Evolutionary conservation across 53 echinoderm and acorn worm genomes (phyloP).

Genomic region (Apostichopus leukothele): DNA sequence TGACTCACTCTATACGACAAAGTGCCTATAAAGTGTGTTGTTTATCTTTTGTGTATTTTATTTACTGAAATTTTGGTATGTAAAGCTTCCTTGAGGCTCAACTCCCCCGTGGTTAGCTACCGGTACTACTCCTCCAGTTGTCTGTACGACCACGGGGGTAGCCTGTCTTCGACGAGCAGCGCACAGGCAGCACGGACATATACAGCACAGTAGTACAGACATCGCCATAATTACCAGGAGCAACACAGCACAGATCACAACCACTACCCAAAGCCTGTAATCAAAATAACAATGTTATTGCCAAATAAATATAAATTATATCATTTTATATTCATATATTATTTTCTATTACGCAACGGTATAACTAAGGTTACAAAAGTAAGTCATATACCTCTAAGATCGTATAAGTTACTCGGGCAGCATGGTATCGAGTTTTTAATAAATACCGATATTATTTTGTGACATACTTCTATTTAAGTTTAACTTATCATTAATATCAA

Average conservation of each 20-base stretch:
- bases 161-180: not conserved
- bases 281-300: not conserved
- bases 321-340: too few relatives aligned
- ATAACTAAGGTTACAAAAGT: too few relatives aligned
- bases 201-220: conserved; percentile 5
- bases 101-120: not conserved
- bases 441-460: too few relatives aligned
- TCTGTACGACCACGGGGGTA: not conserved
- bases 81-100: not conserved
- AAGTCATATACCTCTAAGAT: too few relatives aligned
- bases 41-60: not conserved
- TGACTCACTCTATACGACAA: too few relatives aligned
- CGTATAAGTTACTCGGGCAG: too few relatives aligned
- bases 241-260: not conserved
- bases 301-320: too few relatives aligned
- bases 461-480: too few relatives aligned
- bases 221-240: not conserved
- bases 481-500: too few relatives aligned
- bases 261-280: not conserved
- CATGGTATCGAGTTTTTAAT: too few relatives aligned
- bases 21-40: too few relatives aligned
- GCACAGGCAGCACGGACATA: conserved; percentile 14
- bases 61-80: not conserved
- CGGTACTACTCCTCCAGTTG: not conserved
- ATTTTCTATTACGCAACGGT: too few relatives aligned